Percentiles rank a stretch among this genome's conserved stretches.
Evolutionary conservation across 2,113 vertebrate genomes (phyloP).

Genomic region (Hiodon alosoides): DNA sequence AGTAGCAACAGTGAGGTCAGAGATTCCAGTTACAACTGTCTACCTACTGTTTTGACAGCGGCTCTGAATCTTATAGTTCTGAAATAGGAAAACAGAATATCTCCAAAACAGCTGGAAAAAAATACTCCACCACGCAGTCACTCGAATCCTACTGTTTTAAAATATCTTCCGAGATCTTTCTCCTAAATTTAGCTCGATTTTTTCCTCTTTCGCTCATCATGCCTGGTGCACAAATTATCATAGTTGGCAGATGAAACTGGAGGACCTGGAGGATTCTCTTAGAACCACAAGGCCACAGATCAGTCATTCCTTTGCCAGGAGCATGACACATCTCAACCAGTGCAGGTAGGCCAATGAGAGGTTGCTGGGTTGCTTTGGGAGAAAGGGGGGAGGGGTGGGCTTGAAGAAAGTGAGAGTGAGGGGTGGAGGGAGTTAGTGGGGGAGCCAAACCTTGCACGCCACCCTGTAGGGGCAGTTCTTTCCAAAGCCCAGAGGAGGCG

Average conservation of each 20-base stretch:
- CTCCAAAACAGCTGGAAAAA: background rate
- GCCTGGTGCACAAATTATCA: background rate
- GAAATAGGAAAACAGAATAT: background rate
- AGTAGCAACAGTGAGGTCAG: conserved; percentile 40
- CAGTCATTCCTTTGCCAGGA: conserved; percentile 52
- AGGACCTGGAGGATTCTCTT: conserved; percentile 37
- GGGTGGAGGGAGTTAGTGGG: conserved; percentile 52
- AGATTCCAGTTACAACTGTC: conserved; percentile 18
- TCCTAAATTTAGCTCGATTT: background rate
- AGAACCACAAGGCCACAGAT: conserved; percentile 45
- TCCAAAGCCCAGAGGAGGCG: conserved; percentile 98
- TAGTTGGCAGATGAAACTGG: conserved; percentile 4
- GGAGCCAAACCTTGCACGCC: conserved; percentile 98
- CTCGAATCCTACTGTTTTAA: background rate
- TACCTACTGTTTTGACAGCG: background rate
- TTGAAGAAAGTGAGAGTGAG: conserved; percentile 48
- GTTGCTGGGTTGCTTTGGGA: conserved; percentile 29
- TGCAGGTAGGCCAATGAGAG: conserved; percentile 56
- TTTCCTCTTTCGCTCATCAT: background rate
- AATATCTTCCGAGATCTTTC: background rate
- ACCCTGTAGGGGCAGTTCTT: conserved; percentile 99
- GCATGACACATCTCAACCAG: conserved; percentile 48
- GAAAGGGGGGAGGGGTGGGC: conserved; percentile 42
- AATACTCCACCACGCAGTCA: background rate
- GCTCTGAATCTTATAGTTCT: background rate